Conservation (phyloP, 2,113 vertebrate genomes). For the Notarius lentiginosus region DNA sequence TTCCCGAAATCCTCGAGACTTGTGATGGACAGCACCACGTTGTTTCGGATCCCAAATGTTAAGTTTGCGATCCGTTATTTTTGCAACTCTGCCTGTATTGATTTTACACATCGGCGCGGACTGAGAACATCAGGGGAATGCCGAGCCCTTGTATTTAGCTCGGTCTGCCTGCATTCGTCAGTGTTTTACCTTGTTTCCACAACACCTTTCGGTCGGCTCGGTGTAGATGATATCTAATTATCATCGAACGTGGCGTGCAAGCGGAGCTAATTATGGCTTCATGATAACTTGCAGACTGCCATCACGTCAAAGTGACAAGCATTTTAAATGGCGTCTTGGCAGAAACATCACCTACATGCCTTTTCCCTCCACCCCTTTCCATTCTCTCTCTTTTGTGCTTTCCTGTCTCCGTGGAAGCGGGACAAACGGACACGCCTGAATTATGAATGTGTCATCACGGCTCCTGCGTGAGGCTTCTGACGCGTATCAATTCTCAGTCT, state of each 20-base stretch:
- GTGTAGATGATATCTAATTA: conserved; percentile 59
- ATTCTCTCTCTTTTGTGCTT: conserved; percentile 28
- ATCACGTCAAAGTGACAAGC: conserved; percentile 57
- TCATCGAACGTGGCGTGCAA: conserved; percentile 53
- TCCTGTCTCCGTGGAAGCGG: conserved; percentile 23
- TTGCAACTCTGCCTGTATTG: background rate
- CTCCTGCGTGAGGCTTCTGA: conserved; percentile 24
- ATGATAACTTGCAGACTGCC: conserved; percentile 58
- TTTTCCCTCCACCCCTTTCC: background rate
- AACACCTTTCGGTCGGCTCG: conserved; percentile 45
- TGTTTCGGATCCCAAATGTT: background rate
- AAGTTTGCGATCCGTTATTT: background rate
- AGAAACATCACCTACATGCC: conserved; percentile 36
- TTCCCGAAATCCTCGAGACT: background rate
- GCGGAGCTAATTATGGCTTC: conserved; percentile 60
- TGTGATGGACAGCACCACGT: background rate
- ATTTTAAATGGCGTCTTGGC: conserved; percentile 59
- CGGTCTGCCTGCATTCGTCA: background rate
- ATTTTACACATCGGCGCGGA: conserved; percentile 6
- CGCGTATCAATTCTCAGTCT: conserved; percentile 44
- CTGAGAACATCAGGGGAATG: conserved; percentile 5
- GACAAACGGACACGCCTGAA: conserved; percentile 38
- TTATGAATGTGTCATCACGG: conserved; percentile 40
- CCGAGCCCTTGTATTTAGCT: background rate
- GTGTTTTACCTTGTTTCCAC: conserved; percentile 37